These are phyloP conservation scores for Calephelis nemesis DNA, from an alignment of 1,140 invertebrate species.

Conservation along the genomic window DNA sequence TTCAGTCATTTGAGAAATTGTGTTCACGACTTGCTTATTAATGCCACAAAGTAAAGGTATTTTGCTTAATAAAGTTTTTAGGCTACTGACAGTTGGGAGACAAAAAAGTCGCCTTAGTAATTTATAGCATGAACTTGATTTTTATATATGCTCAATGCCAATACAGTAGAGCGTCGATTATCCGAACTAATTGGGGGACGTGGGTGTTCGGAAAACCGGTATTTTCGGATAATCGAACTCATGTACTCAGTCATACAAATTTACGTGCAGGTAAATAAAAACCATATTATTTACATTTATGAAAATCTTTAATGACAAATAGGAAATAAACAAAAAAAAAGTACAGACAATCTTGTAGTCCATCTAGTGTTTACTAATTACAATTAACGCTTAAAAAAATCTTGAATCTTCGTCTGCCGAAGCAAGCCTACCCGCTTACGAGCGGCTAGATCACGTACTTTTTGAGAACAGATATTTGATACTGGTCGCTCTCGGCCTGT, in stretches of 20 bases:
- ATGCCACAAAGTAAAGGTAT: slow-evolving; percentile 23
- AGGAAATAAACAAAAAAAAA: slow-evolving; percentile 21
- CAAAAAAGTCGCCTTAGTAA: slow-evolving; percentile 28
- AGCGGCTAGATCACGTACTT: slow-evolving; percentile 39
- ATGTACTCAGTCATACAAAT: slow-evolving; percentile 14
- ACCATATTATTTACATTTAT: slow-evolving; percentile 23
- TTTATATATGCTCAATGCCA: background rate
- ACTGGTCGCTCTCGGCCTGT: slow-evolving; percentile 36
- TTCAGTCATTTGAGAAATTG: slow-evolving; percentile 14
- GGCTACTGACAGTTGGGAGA: slow-evolving; percentile 17
- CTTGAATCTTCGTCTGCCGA: slow-evolving; percentile 36
- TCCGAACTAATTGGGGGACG: too few relatives aligned
- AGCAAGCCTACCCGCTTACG: slow-evolving; percentile 37
- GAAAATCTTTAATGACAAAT: too few relatives aligned
- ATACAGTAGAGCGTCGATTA: background rate
- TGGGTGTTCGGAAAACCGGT: too few relatives aligned
- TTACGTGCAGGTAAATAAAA: slow-evolving; percentile 29
- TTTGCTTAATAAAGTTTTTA: slow-evolving; percentile 22
- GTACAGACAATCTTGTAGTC: slow-evolving; percentile 19
- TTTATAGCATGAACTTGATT: slow-evolving; percentile 24
- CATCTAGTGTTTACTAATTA: slow-evolving; percentile 30
- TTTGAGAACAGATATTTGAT: slow-evolving; percentile 39
- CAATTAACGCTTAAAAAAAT: slow-evolving; percentile 35
- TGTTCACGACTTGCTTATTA: slow-evolving; percentile 24
- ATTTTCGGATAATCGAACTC: slow-evolving; percentile 23